Percentiles rank a stretch among this genome's conserved stretches.
Conservation (phyloP, 2,888 invertebrate genomes). For the Odiellus spinosus region DNA sequence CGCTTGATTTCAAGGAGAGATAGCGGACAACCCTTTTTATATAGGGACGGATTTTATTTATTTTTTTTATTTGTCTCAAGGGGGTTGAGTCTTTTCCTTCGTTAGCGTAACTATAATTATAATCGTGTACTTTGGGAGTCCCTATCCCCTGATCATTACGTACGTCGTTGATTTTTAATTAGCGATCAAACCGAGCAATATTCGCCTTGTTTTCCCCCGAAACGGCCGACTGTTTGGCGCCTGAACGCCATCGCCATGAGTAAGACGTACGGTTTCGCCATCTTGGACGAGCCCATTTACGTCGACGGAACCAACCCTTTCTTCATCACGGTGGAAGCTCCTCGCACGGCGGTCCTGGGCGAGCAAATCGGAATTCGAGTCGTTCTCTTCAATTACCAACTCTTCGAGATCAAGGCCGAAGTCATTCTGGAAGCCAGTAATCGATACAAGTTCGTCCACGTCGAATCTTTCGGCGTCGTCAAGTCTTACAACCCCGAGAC, state of each 20-base stretch:
- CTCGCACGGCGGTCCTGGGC: slow-evolving; percentile 33
- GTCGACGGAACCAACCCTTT: slow-evolving; percentile 35
- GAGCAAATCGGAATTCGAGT: slow-evolving; percentile 37
- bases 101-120: too few relatives aligned
- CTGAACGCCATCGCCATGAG: slow-evolving; percentile 38
- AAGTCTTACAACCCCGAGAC: slow-evolving; percentile 34
- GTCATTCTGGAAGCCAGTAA: slow-evolving; percentile 35
- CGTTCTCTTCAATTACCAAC: slow-evolving; percentile 33
- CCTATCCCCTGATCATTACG: too few relatives aligned
- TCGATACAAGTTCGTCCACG: slow-evolving; percentile 37
- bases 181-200: slow-evolving; percentile 29
- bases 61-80: too few relatives aligned
- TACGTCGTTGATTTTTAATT: slow-evolving; percentile 3
- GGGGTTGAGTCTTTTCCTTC: too few relatives aligned
- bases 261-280: slow-evolving; percentile 35
- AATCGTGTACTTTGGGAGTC: too few relatives aligned
- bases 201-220: slow-evolving; percentile 27
- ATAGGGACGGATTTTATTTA: too few relatives aligned
- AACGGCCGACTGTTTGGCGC: slow-evolving; percentile 35
- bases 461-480: slow-evolving; percentile 35
- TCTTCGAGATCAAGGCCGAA: slow-evolving; percentile 21
- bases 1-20: too few relatives aligned
- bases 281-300: slow-evolving; percentile 32
- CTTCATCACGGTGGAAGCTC: slow-evolving; percentile 37
- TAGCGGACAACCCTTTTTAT: too few relatives aligned